These are phyloP conservation scores for Lacerta agilis DNA, from an alignment of 2,797 vertebrate genomes.

Conservation along the genomic window DNA sequence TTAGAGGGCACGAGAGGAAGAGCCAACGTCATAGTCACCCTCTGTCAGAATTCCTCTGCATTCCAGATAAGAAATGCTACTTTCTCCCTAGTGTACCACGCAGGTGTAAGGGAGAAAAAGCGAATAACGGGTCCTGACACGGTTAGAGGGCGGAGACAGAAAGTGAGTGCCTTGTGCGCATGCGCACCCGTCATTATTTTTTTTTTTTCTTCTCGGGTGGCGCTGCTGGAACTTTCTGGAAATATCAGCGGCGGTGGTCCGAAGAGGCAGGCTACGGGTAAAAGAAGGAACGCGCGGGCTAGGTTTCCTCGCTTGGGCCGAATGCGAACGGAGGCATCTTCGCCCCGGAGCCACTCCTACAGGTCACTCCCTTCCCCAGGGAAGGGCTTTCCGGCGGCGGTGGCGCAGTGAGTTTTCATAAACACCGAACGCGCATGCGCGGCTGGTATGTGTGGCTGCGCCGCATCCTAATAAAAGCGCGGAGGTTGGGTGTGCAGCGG, in stretches of 20 bases:
- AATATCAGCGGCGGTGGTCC: conserved; percentile 54
- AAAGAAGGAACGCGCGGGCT: no score
- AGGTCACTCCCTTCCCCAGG: not conserved
- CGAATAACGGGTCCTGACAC: conserved; percentile 24
- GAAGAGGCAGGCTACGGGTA: not conserved
- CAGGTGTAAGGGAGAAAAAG: not conserved
- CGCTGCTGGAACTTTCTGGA: conserved; percentile 74
- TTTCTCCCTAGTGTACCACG: no score
- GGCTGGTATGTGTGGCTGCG: no score
- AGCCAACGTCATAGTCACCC: not conserved
- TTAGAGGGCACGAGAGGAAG: not conserved
- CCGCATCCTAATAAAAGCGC: not conserved
- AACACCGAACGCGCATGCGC: conserved; percentile 52
- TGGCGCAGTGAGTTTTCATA: conserved; percentile 66
- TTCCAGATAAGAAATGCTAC: conserved; percentile 25
- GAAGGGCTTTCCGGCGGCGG: conserved; percentile 24
- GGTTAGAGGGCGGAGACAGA: conserved; percentile 36
- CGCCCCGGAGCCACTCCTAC: not conserved
- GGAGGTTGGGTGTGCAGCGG: accelerated
- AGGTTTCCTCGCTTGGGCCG: accelerated
- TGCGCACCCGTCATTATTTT: not conserved
- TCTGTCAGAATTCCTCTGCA: conserved; percentile 47
- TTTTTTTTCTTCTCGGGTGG: not conserved
- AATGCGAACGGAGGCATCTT: not conserved
- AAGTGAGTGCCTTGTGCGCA: conserved; percentile 23